Percentiles rank a stretch among this genome's conserved stretches.
Evolutionary conservation across 1,140 invertebrate species (phyloP).

Genomic region (Gryon sp.): DNA sequence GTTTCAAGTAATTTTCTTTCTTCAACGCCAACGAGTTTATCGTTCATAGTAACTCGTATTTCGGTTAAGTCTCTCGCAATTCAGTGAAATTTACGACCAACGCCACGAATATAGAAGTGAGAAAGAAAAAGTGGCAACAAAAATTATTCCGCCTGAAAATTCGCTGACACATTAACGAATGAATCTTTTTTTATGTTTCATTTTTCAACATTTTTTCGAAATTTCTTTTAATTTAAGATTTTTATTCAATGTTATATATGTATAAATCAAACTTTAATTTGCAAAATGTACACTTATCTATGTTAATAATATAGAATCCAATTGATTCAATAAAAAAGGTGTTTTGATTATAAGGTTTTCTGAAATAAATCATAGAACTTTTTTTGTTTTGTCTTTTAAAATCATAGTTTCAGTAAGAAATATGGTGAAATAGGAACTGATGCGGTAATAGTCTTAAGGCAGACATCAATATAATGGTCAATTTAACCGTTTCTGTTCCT

Average conservation of each 20-base stretch:
- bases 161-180: no score
- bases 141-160: no score
- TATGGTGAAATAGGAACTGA: conserved; percentile 36
- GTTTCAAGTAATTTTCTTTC: conserved; percentile 37
- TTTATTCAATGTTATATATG: no score
- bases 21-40: conserved; percentile 48
- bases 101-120: conserved; percentile 29
- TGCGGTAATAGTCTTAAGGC: conserved; percentile 31
- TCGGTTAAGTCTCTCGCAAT: conserved; percentile 46
- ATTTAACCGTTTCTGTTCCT: conserved; percentile 55
- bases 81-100: conserved; percentile 42
- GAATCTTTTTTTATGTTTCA: no score
- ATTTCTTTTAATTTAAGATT: no score
- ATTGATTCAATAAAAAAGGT: no score
- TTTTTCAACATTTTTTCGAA: no score
- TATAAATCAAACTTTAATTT: no score
- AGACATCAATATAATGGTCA: conserved; percentile 55
- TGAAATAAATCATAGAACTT: background rate
- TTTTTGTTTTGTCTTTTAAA: conserved; percentile 12
- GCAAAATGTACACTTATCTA: no score
- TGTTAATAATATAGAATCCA: no score
- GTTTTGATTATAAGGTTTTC: conserved; percentile 5
- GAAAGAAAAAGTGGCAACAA: conserved; percentile 28
- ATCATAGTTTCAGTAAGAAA: conserved; percentile 27
- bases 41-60: conserved; percentile 48